Base-by-base conservation (phyloP, 2,888 invertebrate species). In the Chrysodeixis includens region DNA sequence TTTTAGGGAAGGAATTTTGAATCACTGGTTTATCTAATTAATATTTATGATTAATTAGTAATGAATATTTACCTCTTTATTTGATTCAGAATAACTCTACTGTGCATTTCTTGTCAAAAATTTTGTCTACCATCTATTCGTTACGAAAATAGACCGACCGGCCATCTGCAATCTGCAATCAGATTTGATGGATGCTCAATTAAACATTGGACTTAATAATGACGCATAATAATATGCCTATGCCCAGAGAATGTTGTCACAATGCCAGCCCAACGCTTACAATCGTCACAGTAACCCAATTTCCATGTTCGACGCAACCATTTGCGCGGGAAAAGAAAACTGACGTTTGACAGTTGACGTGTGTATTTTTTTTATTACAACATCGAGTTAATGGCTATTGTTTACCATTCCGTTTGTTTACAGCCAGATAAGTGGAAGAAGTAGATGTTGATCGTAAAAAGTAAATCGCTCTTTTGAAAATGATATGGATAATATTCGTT, bases 161-260 rank as follows among this genome's bases (percentile, higher is more conserved):
- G 7, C 8, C n/a, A 40, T 14, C 3, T 40, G 14, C n/a, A n/a
- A n/a, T 7, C n/a, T n/a, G 40, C n/a, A 26, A 7, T 53, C 30
- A 14, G 53, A 53, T 22, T 30, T 53, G 53, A 53, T 30, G n/a
- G 26, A 53, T 56, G 61, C 61, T 16, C 35, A 40, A 58, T 49
- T 52, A 52, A 57, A 65, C 71, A 58, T 72, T 72, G 70, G 64
- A 69, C 58, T 40, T 55, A 14, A 44, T 64, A 52, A 71, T 65
- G 52, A 64, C 52, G 35, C 58, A 68, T 57, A 70, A 64, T 60
- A 67, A 71, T 51, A 30, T 58, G 60, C 58, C 59, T 70, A 57
- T 70, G 71, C 53, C 44, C 66, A 71, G 57, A 56, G 52, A 26
- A 53, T 58, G 7, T 76, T 74, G 76, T 56, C 54, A 56, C 44